A percentile compares a stretch with the other conserved stretches of the same genome.
These are phyloP conservation scores for Falcaria lacertinaria DNA, from an alignment of 2,888 invertebrate species.

Conservation along the genomic window DNA sequence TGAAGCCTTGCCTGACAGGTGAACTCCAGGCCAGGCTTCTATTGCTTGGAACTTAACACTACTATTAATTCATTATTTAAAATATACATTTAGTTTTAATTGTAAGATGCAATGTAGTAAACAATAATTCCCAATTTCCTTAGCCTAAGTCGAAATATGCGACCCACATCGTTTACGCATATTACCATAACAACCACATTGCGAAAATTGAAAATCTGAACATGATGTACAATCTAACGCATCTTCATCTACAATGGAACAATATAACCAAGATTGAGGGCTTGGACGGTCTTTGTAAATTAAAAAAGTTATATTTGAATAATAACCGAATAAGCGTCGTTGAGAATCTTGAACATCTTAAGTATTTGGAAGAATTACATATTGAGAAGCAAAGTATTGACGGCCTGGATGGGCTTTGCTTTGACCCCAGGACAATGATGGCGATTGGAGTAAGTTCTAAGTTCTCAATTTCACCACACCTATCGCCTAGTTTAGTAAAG, in stretches of 20 bases:
- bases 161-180: conserved; percentile 81
- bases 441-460: conserved; percentile 81
- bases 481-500: too few relatives aligned
- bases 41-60: too few relatives aligned
- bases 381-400: conserved; percentile 83
- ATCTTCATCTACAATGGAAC: conserved; percentile 88
- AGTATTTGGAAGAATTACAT: conserved; percentile 82
- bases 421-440: conserved; percentile 82
- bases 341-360: conserved; percentile 82
- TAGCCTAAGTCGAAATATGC: conserved; percentile 59
- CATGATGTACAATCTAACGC: conserved; percentile 81
- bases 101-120: too few relatives aligned
- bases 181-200: conserved; percentile 90
- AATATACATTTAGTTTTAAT: too few relatives aligned
- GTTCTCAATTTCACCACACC: too few relatives aligned
- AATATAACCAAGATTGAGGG: conserved; percentile 85
- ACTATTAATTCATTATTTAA: too few relatives aligned
- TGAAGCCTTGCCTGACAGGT: too few relatives aligned
- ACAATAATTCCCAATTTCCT: background rate
- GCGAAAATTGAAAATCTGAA: conserved; percentile 85
- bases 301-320: conserved; percentile 88
- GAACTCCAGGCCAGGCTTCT: too few relatives aligned
- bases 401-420: conserved; percentile 79
- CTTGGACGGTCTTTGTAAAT: conserved; percentile 78
- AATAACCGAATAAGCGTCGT: conserved; percentile 84